Conservation (phyloP, 30 jellyfish, hydroid and myxozoan genomes). For the Turritopsis rubra region DNA sequence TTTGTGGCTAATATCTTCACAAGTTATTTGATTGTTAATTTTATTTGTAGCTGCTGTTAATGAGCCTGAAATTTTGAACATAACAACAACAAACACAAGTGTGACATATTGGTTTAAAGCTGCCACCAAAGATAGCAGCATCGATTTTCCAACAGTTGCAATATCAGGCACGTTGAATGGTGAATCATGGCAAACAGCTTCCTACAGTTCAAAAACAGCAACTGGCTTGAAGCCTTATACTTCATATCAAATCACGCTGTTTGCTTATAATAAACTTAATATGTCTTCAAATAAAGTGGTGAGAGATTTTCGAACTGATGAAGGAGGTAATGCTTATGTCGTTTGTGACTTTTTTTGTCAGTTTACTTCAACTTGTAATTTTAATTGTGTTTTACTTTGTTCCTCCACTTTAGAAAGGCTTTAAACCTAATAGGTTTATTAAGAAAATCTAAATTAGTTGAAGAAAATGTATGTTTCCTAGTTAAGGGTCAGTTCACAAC, state of each 20-base stretch:
- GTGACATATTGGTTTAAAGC: neutral
- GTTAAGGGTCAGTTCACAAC: no score
- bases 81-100: neutral
- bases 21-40: no score
- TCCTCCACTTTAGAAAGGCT: no score
- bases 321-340: slow-evolving; percentile 10
- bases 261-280: neutral
- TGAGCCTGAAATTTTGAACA: neutral
- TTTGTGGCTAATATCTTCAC: no score
- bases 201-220: neutral
- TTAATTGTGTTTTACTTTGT: no score
- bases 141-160: neutral
- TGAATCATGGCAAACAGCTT: no score
- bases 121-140: neutral
- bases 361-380: no score
- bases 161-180: neutral
- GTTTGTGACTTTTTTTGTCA: no score
- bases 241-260: neutral
- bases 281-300: neutral
- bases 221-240: slow-evolving; percentile 1
- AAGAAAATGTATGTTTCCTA: no score
- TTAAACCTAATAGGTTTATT: no score
- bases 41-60: neutral
- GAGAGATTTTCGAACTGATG: neutral
- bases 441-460: no score